Evolutionary conservation across 2,797 vertebrate genomes (phyloP).

Genomic region (Dromococcyx pavoninus): DNA sequence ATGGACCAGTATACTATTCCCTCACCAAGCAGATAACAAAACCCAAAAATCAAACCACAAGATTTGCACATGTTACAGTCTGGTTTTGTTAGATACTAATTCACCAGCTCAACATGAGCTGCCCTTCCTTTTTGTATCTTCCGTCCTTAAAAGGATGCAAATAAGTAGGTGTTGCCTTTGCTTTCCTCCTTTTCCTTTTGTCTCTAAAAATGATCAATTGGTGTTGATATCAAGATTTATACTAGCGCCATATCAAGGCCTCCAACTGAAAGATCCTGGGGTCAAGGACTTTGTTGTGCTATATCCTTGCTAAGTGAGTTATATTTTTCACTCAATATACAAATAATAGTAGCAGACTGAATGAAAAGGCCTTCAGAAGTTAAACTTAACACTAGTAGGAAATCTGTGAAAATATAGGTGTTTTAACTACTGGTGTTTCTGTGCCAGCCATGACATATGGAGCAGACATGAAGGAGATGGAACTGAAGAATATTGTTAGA

Average conservation of each 20-base stretch:
- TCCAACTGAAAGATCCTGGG: slow-evolving; percentile 2
- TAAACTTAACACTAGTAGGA: not conserved
- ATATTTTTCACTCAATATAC: not conserved
- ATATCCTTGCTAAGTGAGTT: not conserved
- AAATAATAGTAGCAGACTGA: not conserved
- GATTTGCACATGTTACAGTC: not conserved
- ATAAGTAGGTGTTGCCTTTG: not conserved
- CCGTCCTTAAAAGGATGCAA: not conserved
- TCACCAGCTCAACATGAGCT: not conserved
- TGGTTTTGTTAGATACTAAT: not conserved
- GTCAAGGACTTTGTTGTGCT: not conserved
- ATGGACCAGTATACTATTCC: not conserved
- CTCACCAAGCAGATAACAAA: not conserved
- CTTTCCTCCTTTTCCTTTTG: not conserved
- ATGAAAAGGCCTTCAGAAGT: slow-evolving; percentile 43
- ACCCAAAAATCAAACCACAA: not conserved
- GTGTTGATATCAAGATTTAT: not conserved
- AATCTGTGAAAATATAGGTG: slow-evolving; percentile 62
- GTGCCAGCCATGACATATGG: slow-evolving; percentile 61
- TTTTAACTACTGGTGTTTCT: slow-evolving; percentile 50
- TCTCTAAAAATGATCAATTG: not conserved
- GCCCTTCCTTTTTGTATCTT: not conserved
- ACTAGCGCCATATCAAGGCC: not conserved
- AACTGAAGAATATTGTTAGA: slow-evolving; percentile 49
- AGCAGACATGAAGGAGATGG: slow-evolving; percentile 42